Conservation (phyloP, 1,140 invertebrate genomes). For the Drosophila insularis region DNA sequence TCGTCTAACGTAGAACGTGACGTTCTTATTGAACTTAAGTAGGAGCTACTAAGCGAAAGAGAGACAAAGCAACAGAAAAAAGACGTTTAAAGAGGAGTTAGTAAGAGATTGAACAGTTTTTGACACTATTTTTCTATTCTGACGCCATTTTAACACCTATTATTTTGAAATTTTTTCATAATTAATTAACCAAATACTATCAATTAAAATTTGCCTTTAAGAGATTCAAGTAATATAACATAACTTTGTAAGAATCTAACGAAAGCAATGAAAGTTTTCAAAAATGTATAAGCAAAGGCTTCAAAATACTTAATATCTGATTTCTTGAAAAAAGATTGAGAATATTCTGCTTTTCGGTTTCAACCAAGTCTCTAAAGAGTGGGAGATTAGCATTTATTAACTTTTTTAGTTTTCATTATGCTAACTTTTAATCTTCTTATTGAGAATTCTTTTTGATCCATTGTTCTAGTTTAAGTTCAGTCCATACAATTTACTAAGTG, state of each 20-base stretch:
- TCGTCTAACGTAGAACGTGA: slow-evolving; percentile 22
- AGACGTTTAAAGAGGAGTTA: slow-evolving; percentile 19
- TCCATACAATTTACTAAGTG: slow-evolving; percentile 21
- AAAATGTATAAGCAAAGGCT: too few relatives aligned
- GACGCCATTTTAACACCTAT: neutral
- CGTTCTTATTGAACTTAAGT: neutral
- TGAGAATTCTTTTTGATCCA: neutral
- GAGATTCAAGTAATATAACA: too few relatives aligned
- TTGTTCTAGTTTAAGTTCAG: neutral
- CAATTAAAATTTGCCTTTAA: too few relatives aligned
- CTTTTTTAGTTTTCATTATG: neutral
- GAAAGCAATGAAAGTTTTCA: neutral
- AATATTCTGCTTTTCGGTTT: too few relatives aligned
- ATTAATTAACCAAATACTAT: neutral
- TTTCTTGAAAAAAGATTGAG: too few relatives aligned
- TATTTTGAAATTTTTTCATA: neutral
- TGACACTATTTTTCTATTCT: neutral
- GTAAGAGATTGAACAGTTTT: neutral
- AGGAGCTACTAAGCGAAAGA: slow-evolving; percentile 1
- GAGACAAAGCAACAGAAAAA: neutral
- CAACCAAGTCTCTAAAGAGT: too few relatives aligned
- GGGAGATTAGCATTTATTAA: neutral
- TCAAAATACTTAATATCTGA: too few relatives aligned
- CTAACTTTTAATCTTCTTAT: too few relatives aligned
- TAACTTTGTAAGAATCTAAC: too few relatives aligned